Percentiles rank a stretch among this genome's conserved stretches.
Conservation (phyloP, 2,113 vertebrate genomes). For the Chloropsis cyanopogon region DNA sequence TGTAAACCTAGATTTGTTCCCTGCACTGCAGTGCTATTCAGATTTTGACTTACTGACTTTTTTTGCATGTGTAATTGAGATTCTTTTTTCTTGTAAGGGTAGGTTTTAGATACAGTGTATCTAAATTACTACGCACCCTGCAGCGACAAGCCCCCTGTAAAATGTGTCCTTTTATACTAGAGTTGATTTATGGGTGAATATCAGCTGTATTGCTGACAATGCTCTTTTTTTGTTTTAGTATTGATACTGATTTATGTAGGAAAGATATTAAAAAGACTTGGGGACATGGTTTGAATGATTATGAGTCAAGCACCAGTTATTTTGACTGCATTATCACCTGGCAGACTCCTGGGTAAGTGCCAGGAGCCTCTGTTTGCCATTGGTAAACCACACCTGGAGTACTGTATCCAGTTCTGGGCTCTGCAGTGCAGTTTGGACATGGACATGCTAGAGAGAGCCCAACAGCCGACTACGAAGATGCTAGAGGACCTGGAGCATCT, state of each 20-base stretch:
- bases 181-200: background rate
- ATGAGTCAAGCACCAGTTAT: background rate
- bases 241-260: background rate
- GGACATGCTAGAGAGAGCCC: background rate
- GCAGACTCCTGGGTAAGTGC: background rate
- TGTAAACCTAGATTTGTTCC: background rate
- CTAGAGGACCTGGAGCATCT: background rate
- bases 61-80: background rate
- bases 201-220: background rate
- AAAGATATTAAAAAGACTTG: background rate
- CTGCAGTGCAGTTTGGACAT: background rate
- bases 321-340: background rate
- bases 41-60: background rate
- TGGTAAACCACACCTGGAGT: background rate
- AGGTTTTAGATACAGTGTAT: background rate
- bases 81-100: background rate
- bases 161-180: background rate
- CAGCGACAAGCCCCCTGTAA: background rate
- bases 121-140: background rate
- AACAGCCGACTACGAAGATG: fast-evolving
- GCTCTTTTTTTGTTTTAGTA: background rate
- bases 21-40: background rate
- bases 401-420: background rate
- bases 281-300: background rate
- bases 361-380: background rate